phyloP scores from a whole-genome alignment of 1,140 invertebrate species.

The Aphis craccivora region DNA sequence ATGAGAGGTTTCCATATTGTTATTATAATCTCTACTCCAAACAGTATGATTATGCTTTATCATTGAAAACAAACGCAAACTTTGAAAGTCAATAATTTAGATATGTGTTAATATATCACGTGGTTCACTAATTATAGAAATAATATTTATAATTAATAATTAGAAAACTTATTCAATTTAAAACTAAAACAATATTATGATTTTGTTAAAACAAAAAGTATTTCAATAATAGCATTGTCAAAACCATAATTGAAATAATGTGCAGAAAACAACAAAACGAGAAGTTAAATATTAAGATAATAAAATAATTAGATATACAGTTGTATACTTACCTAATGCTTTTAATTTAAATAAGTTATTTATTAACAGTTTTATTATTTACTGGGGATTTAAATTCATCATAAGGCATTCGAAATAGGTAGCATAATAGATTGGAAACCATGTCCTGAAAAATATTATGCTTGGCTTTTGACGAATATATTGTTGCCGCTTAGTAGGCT shows the following conservation, averaged over 20 bases:
- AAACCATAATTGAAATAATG: not conserved
- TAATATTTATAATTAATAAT: not conserved
- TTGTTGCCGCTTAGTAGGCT: not conserved
- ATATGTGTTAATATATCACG: not conserved
- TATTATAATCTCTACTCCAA: not conserved
- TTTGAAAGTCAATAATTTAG: conserved; percentile 8
- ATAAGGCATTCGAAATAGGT: too few species aligned
- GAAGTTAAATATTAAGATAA: not conserved
- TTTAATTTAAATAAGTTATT: not conserved
- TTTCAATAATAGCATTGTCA: not conserved
- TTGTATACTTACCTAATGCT: not conserved
- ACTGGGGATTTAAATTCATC: not conserved
- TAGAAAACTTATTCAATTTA: conserved; percentile 22
- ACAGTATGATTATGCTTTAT: not conserved
- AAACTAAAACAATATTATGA: not conserved
- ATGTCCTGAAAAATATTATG: not conserved
- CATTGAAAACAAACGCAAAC: not conserved
- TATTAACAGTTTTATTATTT: not conserved
- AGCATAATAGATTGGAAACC: not conserved
- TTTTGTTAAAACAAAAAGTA: not conserved
- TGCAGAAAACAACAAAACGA: not conserved
- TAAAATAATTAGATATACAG: not conserved
- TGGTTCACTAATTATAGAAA: not conserved
- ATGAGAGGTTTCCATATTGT: not conserved
- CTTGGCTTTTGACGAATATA: not conserved